phyloP scores from a whole-genome alignment of 2,888 invertebrate genomes.

The Cephus sareptanus region DNA sequence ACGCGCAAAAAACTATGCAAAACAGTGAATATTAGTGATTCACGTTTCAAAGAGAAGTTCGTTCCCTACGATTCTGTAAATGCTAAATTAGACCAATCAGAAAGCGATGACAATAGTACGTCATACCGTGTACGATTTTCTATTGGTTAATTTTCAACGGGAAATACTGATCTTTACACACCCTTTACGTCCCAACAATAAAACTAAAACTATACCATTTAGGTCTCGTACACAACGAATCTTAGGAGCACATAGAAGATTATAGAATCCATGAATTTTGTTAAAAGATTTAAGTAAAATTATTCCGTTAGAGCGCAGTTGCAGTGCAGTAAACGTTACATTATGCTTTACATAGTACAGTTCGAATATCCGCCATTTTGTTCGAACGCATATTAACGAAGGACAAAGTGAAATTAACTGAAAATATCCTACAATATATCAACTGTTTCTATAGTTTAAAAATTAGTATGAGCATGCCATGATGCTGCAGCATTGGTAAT shows the following conservation, averaged over 20 bases:
- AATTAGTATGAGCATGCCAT: not conserved
- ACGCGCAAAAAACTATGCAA: not conserved
- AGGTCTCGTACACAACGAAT: not conserved
- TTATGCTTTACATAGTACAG: not conserved
- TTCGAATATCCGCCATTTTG: not conserved
- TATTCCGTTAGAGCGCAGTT: not conserved
- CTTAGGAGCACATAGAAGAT: not conserved
- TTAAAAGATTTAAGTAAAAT: not conserved
- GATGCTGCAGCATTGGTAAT: not conserved
- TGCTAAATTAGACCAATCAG: not conserved
- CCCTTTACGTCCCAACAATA: not conserved
- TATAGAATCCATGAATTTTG: not conserved
- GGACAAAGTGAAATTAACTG: not conserved
- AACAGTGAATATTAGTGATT: not conserved
- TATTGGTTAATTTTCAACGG: not conserved
- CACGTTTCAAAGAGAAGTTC: slow-evolving; percentile 1
- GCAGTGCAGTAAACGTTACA: not conserved
- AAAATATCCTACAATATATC: not conserved
- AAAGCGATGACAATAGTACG: not conserved
- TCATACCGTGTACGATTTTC: not conserved
- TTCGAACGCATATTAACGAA: not conserved
- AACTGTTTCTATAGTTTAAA: not conserved
- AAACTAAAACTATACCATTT: not conserved
- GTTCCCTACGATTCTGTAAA: not conserved
- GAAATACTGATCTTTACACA: not conserved